Percentiles rank a stretch among this genome's conserved stretches.
phyloP scores from a whole-genome alignment of 2,888 invertebrate species.

The Drosophila hamatofila region DNA sequence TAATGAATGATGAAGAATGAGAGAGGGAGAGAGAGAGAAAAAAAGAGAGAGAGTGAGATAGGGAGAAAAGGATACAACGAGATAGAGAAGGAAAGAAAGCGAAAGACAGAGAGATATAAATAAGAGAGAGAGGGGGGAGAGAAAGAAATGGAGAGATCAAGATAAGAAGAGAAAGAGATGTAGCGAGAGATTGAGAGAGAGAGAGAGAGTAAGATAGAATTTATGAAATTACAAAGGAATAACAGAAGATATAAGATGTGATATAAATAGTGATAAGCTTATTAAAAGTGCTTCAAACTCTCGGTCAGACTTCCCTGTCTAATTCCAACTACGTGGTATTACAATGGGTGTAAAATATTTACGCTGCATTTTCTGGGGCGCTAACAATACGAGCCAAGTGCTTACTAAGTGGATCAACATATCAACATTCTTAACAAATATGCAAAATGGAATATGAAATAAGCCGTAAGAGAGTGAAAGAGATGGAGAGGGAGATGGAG shows the following conservation, averaged over 20 bases:
- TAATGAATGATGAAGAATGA: too few relatives aligned
- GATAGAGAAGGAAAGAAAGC: neutral
- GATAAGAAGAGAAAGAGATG: too few relatives aligned
- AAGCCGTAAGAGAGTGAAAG: neutral
- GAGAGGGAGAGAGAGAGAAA: neutral
- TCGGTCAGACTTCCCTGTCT: neutral
- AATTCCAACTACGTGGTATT: conserved; percentile 16
- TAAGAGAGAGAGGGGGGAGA: neutral
- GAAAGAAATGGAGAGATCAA: neutral
- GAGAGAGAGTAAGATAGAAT: neutral
- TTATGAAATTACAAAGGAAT: neutral
- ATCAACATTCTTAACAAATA: conserved; percentile 52
- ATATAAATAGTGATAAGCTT: neutral
- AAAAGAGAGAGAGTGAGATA: neutral
- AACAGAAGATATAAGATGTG: neutral
- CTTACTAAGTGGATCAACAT: conserved; percentile 61
- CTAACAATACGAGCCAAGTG: conserved; percentile 53
- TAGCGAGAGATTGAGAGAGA: neutral
- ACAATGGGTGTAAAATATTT: conserved; percentile 23
- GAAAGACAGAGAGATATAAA: neutral
- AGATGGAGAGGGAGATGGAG: neutral
- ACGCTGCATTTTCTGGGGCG: conserved; percentile 29
- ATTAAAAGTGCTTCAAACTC: neutral
- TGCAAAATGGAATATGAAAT: conserved; percentile 21
- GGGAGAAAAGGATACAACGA: neutral